Evolutionary conservation across 1,140 invertebrate species (phyloP), one percentile per base, ranked within the genome.

Genomic region (Ctenoplectra terminalis): DNA sequence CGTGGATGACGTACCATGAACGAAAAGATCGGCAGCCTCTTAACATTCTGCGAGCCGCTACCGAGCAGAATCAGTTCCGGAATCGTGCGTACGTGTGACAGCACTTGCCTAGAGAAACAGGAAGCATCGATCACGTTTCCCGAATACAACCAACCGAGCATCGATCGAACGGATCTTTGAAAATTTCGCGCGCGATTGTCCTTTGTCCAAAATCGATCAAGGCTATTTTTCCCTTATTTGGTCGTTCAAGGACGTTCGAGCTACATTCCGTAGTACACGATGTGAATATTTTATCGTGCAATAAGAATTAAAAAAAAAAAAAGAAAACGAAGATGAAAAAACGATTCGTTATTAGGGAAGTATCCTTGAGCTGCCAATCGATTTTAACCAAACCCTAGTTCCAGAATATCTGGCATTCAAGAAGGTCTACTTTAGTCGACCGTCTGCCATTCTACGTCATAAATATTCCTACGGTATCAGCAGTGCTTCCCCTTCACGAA

Each of bases 1-100:
- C 95, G 93, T 0, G 96, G 95, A 93, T 98, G 97, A 73, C 96
- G 95, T 50, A 99, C 96, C 92, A 98, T 95, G 86, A 99, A 96
- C 17, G 98, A 98, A 90, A 98, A 98, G 46, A 98, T 96, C 3
- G 98, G 96, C 13, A 98, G 93, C 50, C 97, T 94, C 86, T 96
- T 95, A 1, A 95, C 94, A 23, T 95, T 94, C 9, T 95, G 92
- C 40, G 95, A 95, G 52, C 94, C 93, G 88, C 95, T 96, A n/a
- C 98, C 98, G 1, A 99, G 94, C 20, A 98, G 91, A 56, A 97
- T 96, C 66, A 98, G 94, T 91, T 98, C 97, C 7, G 96, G 96
- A 83, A 97, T 96, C 75, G 96, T 96, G 86, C 96, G 94, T 64
- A 97, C 95, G 86, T 97, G 96, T 15, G 96, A 95, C 34, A 97